phyloP scores from a whole-genome alignment of 2,888 invertebrate species.

The Hypolimnas misippus region DNA sequence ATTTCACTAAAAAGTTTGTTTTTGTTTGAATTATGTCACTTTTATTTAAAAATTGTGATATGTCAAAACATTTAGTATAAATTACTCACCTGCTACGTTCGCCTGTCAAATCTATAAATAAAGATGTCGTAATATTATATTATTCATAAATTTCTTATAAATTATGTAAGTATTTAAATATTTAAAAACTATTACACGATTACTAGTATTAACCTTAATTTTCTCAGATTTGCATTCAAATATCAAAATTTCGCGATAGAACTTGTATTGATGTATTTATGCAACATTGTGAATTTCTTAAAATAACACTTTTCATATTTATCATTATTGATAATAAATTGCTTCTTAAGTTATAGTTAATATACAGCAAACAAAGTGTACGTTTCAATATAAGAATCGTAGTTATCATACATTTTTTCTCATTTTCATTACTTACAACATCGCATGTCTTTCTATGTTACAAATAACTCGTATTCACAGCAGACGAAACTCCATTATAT shows the following conservation, averaged over 20 bases:
- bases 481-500: constrained; percentile 21
- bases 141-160: neutral
- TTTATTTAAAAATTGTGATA: neutral
- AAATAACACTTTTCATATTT: constrained; percentile 1
- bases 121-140: too few relatives aligned
- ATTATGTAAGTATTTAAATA: constrained; percentile 19
- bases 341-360: too few relatives aligned
- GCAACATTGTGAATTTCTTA: constrained; percentile 11
- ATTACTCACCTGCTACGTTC: too few relatives aligned
- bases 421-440: neutral
- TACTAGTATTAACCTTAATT: constrained; percentile 17
- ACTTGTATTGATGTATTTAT: constrained; percentile 8
- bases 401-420: neutral
- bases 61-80: neutral
- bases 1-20: too few relatives aligned
- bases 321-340: neutral
- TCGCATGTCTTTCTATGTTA: constrained; percentile 23
- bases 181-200: constrained; percentile 5
- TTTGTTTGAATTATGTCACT: neutral
- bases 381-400: too few relatives aligned
- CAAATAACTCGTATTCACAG: constrained; percentile 13
- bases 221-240: constrained; percentile 20
- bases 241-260: constrained; percentile 13
- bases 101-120: too few relatives aligned
- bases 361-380: too few relatives aligned